These are phyloP conservation scores for Tursiops truncatus DNA, from an alignment of 2,113 vertebrate species.

Conservation along the genomic window DNA sequence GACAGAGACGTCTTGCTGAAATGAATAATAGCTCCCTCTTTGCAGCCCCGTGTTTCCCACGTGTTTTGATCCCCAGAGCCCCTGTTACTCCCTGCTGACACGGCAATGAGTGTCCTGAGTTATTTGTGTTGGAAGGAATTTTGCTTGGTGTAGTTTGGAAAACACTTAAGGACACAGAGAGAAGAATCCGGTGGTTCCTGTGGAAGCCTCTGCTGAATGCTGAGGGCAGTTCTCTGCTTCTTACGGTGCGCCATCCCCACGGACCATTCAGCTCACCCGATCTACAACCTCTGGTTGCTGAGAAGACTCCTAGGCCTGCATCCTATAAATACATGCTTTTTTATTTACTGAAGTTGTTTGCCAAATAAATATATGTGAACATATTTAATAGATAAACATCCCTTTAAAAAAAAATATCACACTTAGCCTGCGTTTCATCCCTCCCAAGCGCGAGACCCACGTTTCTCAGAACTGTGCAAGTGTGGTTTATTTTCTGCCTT, in stretches of 20 bases:
- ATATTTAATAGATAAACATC: neutral
- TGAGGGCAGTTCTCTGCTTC: neutral
- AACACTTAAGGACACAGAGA: too few species aligned
- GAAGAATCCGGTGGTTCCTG: rapidly evolving
- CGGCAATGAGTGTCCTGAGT: neutral
- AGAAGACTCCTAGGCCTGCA: too few species aligned
- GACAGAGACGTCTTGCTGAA: too few species aligned
- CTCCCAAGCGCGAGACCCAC: neutral
- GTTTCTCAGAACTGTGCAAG: neutral
- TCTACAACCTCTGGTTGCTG: rapidly evolving
- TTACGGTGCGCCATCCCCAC: rapidly evolving
- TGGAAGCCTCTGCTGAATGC: neutral
- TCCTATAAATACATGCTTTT: neutral
- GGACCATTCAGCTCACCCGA: neutral
- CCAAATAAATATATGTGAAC: neutral
- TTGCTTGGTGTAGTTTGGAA: neutral
- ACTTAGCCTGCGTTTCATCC: neutral
- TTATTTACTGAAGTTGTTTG: neutral
- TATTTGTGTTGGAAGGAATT: neutral
- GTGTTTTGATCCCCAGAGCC: too few species aligned
- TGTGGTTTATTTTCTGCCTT: neutral
- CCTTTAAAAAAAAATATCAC: neutral
- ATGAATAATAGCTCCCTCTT: neutral
- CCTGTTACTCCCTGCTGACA: rapidly evolving
- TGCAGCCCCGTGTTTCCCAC: rapidly evolving